Base-by-base conservation (phyloP, 2,888 invertebrate genomes). In the Lymantria monacha region DNA sequence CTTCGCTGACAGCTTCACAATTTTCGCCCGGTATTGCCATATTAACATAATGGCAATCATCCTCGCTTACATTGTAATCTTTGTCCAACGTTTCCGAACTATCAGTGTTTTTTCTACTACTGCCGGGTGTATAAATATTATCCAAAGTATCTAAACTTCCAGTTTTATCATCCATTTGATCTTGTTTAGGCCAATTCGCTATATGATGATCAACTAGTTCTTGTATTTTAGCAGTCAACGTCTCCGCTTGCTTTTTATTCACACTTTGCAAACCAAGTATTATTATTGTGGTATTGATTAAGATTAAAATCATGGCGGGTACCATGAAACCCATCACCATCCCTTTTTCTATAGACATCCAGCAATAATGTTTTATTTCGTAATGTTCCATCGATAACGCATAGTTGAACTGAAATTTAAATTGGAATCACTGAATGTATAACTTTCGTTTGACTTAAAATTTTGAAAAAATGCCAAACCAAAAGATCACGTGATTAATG, bases 301-400 rank as follows among this genome's bases (percentile, higher is more conserved):
- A 80, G 46, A 95, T 95, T 31, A 95, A 82, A 15, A 93, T 81
- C 73, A 94, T 94, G 0, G 94, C 93, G 10, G 95, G 95, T 13
- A 94, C 91, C 93, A 95, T 95, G 76, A 95, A 95, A 42, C 95
- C 95, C 74, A 95, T 88, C 11, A 95, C 93, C 95, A 95, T 95
- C 7, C 95, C 95, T 69, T 94, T 93, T 76, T 95, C 94, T 42
- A 95, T 94, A 0, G 95, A 95, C 92, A 95, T 94, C 93, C 95
- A 96, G 74, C 95, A 96, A 73, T 95, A 95, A 66, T 93, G 93
- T 63, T 93, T 93, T 33, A 93, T 94, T 84, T 96, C 95, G 72
- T 95, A 95, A 58, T 95, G 95, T 62, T 93, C 92, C 69, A 94
- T 94, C 31, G 94, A 93, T n/a, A 94, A 84, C 8, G 93, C 91